These are phyloP conservation scores for Tetropium fuscum DNA, from an alignment of 2,888 invertebrate genomes.

Conservation along the genomic window DNA sequence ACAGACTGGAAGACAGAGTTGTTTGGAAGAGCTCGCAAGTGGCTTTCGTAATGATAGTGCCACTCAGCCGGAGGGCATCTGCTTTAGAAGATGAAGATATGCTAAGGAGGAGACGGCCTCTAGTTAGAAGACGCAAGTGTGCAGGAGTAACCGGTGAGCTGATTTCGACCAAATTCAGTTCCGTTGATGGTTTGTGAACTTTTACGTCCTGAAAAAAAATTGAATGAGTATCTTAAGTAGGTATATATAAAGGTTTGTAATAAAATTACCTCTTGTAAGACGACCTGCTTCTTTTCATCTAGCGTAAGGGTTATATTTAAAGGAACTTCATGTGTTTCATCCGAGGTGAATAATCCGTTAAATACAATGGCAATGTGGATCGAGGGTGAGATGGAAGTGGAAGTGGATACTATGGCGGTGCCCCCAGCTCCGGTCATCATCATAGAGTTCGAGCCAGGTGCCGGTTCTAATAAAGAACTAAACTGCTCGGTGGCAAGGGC, in stretches of 20 bases:
- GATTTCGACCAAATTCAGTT: conserved; percentile 82
- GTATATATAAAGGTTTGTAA: background rate
- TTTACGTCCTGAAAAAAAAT: conserved; percentile 69
- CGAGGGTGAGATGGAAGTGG: conserved; percentile 83
- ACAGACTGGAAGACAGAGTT: conserved; percentile 69
- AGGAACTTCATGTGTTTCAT: conserved; percentile 75
- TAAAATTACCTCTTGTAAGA: conserved; percentile 76
- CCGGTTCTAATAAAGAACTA: conserved; percentile 80
- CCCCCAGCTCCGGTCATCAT: conserved; percentile 78
- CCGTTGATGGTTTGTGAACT: conserved; percentile 80
- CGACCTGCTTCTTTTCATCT: conserved; percentile 76
- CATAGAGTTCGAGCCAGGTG: conserved; percentile 70
- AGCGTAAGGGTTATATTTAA: conserved; percentile 78
- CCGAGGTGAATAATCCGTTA: conserved; percentile 81
- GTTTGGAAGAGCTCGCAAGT: conserved; percentile 87
- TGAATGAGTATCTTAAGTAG: background rate
- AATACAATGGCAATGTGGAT: conserved; percentile 85
- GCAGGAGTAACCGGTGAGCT: conserved; percentile 82
- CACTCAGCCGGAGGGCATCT: conserved; percentile 74
- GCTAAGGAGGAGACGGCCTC: conserved; percentile 80
- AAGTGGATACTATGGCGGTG: conserved; percentile 87
- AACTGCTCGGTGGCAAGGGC: conserved; percentile 86
- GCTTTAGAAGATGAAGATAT: conserved; percentile 78
- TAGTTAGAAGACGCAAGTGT: conserved; percentile 80
- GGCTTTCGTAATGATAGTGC: conserved; percentile 78